Evolutionary conservation across 2,888 invertebrate species (phyloP), one percentile per base, ranked within the genome.

Genomic region (Sylvicola fuscatus): DNA sequence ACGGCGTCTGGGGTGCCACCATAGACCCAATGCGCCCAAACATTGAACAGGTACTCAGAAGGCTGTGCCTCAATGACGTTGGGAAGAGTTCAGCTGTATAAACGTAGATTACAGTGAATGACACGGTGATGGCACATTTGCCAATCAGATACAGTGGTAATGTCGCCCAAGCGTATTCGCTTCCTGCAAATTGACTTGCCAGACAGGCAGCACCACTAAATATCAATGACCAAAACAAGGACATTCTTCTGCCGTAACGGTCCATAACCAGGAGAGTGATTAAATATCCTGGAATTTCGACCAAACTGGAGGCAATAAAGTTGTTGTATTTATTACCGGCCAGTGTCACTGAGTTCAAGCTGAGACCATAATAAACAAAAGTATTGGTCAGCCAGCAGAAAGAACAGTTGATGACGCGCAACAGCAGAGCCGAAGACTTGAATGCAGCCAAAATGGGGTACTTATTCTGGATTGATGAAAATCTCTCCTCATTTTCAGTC

Each of bases 321-420:
- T 82, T 83, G 11, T 77, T 53, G 50, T 82, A 82, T 45, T 71
- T 71, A 51, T 81, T 72, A 2, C 81, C 82, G 13, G 70, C 55
- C 33, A 84, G 56, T 0, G 74, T 65, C 3, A 80, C 79, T 0
- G 82, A 72, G 54, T 79, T 81, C 36, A 84, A 63, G 1, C 79
- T 79, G 28, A 84, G 56, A 0, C 84, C 84, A 47, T 81, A 83
- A 53, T 80, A 84, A 14, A 82, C 72, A 41, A 83, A 72, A 0
- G 78, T 74, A 45, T 76, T 72, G 0, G 80, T 73, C 12, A 80
- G 69, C 81, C 81, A 82, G 61, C 79, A 80, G 44, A 79, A 68
- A n/a, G 74, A 73, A 42, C 79, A 78, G 35, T 72, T 70, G 2
- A 64, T 39, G 36, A 58, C 51, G 29, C 57, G 48, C 49, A 53